Conservation (phyloP, 2,113 vertebrate genomes). For the Motacilla alba region DNA sequence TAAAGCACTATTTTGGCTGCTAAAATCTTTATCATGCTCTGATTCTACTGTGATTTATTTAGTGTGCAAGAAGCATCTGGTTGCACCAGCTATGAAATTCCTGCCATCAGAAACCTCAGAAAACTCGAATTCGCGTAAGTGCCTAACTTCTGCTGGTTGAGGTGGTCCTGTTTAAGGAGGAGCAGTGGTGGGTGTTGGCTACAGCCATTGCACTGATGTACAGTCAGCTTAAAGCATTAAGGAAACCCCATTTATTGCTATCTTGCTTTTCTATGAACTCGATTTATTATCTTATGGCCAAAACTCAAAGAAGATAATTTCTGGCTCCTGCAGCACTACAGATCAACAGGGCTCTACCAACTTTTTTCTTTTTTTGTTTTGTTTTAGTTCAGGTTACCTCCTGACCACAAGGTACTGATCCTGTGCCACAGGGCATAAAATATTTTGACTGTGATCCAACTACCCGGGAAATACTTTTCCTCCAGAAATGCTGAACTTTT, state of each 20-base stretch:
- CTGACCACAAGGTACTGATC: neutral
- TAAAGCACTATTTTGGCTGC: neutral
- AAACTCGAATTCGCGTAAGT: constrained; percentile 85
- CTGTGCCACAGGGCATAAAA: neutral
- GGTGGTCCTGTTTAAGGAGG: neutral
- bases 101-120: constrained; percentile 81
- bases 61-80: constrained; percentile 12
- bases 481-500: neutral
- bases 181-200: neutral
- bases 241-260: neutral
- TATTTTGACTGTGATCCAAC: neutral
- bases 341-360: neutral
- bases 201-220: neutral
- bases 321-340: neutral
- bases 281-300: neutral
- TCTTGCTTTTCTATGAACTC: neutral
- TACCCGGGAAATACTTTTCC: neutral
- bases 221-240: neutral
- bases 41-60: neutral
- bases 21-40: neutral
- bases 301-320: neutral
- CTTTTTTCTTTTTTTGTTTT: neutral
- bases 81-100: constrained; percentile 61
- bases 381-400: neutral
- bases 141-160: neutral